Evolutionary conservation across 2,797 vertebrate genomes (phyloP), one percentile per base, ranked within the genome.

Genomic region (Typhlichthys eigenmanni): DNA sequence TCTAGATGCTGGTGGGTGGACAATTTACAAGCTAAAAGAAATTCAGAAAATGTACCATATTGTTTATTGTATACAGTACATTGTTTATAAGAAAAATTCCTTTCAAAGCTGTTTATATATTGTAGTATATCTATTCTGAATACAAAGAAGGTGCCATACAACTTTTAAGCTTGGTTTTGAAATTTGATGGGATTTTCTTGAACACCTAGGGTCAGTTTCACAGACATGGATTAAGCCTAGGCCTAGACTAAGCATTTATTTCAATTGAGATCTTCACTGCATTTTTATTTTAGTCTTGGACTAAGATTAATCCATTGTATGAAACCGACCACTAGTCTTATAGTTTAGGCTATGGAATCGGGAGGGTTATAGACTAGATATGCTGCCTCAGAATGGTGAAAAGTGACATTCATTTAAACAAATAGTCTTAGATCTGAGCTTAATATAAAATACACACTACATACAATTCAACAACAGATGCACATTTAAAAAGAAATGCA

Each of bases 361-460:
- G 55, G 55, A 34, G 57, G 57, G 62, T 24, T 72, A 64, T 58
- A 63, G 16, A 47, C 24, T 24, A 24, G 24, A 29, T 71, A 58
- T 53, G 60, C 24, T 24, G 24, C 3, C 50, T 70, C 61, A 59
- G 24, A 68, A 60, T 50, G 8, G 47, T 17, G 65, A 56, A 62
- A 45, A 58, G 60, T 55, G 66, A 69, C 62, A 82, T 85, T 88
- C 73, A 71, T 65, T 65, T 68, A 62, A 83, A 76, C 67, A 66
- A 74, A 74, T 74, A 24, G 19, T 2, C 2, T 2, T 24, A 56
- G 74, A 74, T 88, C 87, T 90, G 88, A 88, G 85, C 72, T 24
- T 68, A 60, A 70, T 80, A 81, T 69, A 73, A 76, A 68, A 62
- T 43, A 60, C 60, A 66, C 64, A 62, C 66, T 54, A 12, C 54